A percentile compares a stretch with the other conserved stretches of the same genome.
These are phyloP conservation scores for Drosophila seguyi DNA, from an alignment of 1,140 invertebrate genomes.

Conservation along the genomic window DNA sequence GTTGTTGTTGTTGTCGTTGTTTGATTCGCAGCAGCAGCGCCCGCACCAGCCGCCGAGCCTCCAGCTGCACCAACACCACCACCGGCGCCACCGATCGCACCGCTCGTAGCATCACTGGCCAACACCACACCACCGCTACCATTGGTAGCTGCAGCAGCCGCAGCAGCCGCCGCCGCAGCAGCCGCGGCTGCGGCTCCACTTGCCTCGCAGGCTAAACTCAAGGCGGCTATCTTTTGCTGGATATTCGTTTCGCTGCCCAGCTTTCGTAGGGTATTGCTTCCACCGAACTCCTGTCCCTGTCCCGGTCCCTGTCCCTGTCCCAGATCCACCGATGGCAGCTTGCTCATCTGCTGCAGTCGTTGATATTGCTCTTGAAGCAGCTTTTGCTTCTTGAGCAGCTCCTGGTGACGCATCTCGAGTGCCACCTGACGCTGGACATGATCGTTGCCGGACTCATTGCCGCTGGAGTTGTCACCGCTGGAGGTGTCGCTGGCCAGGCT, in stretches of 20 bases:
- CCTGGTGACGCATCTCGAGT: conserved; percentile 93
- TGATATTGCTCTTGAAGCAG: conserved; percentile 95
- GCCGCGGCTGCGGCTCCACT: conserved; percentile 87
- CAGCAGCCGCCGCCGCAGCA: conserved; percentile 84
- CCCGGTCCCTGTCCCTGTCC: conserved; percentile 66
- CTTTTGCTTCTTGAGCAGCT: conserved; percentile 93
- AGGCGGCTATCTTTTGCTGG: conserved; percentile 91
- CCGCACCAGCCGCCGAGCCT: conserved; percentile 38
- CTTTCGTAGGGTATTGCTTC: conserved; percentile 88
- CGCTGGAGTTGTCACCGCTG: conserved; percentile 80
- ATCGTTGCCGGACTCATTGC: conserved; percentile 91
- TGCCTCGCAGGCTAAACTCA: conserved; percentile 66
- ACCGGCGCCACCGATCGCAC: conserved; percentile 60
- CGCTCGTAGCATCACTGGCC: conserved; percentile 81
- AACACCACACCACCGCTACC: conserved; percentile 49
- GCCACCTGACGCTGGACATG: conserved; percentile 88
- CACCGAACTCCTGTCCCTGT: conserved; percentile 73
- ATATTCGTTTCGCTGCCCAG: conserved; percentile 96
- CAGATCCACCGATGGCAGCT: conserved; percentile 89
- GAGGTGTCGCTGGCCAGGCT: conserved; percentile 52
- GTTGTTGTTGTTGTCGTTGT: conserved; percentile 79
- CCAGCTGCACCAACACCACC: conserved; percentile 43
- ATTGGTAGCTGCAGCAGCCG: conserved; percentile 55
- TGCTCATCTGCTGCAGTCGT: conserved; percentile 92
- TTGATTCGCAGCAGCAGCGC: conserved; percentile 43